phyloP scores from a whole-genome alignment of 2,113 vertebrate species.

The Heloderma charlesbogerti region DNA sequence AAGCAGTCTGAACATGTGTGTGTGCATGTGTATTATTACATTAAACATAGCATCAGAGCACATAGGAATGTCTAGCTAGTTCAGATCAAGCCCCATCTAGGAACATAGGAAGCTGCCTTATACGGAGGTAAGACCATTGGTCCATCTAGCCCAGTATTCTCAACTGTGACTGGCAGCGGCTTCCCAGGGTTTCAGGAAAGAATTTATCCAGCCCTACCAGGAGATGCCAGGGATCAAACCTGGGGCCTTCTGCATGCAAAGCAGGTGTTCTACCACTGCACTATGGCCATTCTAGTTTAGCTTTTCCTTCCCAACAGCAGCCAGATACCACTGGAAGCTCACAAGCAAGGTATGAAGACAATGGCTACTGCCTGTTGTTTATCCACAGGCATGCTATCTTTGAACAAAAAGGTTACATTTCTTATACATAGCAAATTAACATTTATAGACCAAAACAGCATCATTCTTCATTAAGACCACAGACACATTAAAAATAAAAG shows the following conservation, averaged over 20 bases:
- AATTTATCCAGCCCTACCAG: too few species aligned
- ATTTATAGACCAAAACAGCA: neutral
- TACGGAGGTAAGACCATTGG: too few species aligned
- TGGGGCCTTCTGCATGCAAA: too few species aligned
- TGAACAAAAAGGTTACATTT: neutral
- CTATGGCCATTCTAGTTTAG: neutral
- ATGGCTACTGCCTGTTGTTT: neutral
- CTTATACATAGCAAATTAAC: neutral
- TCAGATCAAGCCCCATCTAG: too few species aligned
- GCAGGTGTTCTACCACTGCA: too few species aligned
- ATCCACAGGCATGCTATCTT: neutral
- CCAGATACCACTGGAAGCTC: neutral
- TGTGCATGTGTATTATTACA: neutral
- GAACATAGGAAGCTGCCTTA: too few species aligned
- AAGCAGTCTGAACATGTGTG: neutral
- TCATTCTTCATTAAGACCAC: neutral
- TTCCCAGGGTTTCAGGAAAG: too few species aligned
- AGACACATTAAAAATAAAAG: neutral
- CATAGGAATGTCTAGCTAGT: neutral
- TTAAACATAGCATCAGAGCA: neutral
- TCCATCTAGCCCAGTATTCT: too few species aligned
- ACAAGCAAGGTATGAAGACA: neutral
- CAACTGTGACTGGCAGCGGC: too few species aligned
- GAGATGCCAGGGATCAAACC: too few species aligned
- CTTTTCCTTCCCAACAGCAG: neutral